Evolutionary conservation across 2,113 vertebrate species (phyloP).

Genomic region (human): DNA sequence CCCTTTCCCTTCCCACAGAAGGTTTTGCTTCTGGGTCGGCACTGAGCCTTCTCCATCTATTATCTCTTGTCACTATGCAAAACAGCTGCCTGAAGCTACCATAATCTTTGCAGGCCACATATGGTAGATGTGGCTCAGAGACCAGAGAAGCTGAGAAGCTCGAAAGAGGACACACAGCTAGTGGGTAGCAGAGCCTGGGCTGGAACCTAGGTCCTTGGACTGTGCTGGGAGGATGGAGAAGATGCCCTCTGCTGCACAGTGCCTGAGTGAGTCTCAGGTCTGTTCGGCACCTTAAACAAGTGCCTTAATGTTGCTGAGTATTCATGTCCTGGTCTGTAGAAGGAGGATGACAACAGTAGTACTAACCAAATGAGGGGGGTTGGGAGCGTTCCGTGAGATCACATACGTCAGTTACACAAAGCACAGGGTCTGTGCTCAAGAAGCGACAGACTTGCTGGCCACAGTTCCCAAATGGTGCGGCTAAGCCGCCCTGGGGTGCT

Average conservation of each 20-base stretch:
- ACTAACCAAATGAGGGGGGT: too few relatives aligned
- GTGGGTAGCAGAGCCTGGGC: neutral
- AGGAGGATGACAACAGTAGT: neutral
- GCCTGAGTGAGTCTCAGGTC: neutral
- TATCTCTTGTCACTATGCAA: neutral
- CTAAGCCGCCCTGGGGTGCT: fast-evolving
- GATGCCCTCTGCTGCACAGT: neutral
- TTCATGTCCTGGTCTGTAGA: neutral
- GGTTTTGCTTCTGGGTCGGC: neutral
- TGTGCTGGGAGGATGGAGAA: neutral
- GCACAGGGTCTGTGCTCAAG: neutral
- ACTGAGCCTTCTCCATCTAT: neutral
- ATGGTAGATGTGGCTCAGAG: neutral
- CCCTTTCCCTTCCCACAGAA: neutral
- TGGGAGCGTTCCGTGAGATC: neutral
- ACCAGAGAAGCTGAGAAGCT: neutral
- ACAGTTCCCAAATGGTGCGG: neutral
- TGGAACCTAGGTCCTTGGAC: neutral
- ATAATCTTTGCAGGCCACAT: too few relatives aligned
- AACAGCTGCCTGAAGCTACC: neutral
- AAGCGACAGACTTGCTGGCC: neutral
- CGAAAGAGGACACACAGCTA: neutral
- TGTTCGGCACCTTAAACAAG: neutral
- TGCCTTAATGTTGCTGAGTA: neutral
- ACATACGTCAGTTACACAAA: neutral